Conservation (phyloP, 2,888 invertebrate species). For the Tenthredo amoena region DNA sequence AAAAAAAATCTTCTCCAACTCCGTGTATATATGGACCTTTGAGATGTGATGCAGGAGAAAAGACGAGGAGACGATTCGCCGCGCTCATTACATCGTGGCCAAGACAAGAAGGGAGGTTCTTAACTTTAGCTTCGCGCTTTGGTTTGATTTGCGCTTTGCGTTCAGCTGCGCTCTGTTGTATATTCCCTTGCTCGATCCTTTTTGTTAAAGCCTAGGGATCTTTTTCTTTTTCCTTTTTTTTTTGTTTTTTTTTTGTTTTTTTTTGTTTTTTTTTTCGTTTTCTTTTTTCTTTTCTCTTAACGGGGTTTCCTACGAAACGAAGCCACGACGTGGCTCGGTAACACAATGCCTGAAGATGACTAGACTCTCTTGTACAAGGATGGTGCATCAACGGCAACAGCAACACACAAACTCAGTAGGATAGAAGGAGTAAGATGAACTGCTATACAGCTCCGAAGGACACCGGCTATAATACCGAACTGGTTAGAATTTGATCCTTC, state of each 20-base stretch:
- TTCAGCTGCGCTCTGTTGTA: not conserved
- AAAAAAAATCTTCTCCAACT: not conserved
- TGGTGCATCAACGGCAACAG: conserved; percentile 52
- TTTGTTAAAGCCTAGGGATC: not conserved
- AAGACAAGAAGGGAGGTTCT: conserved; percentile 55
- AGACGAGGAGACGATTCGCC: conserved; percentile 53
- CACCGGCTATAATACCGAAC: conserved; percentile 75
- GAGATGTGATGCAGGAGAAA: not conserved
- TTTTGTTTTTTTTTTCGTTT: conserved; percentile 50
- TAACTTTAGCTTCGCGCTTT: conserved; percentile 3
- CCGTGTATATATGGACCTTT: not conserved
- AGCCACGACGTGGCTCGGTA: conserved; percentile 58
- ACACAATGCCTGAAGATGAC: conserved; percentile 72
- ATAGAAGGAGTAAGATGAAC: conserved; percentile 60
- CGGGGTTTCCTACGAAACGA: conserved; percentile 63
- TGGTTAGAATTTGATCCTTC: conserved; percentile 77
- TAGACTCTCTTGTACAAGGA: conserved; percentile 66
- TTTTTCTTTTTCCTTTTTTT: conserved; percentile 44
- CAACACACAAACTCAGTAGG: not conserved
- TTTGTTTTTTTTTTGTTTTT: conserved; percentile 56
- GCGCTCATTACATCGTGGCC: conserved; percentile 62
- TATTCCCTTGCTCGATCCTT: not conserved
- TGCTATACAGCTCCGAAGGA: conserved; percentile 67
- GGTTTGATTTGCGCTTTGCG: not conserved
- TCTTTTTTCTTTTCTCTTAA: conserved; percentile 53